Base-by-base conservation (phyloP, 2,888 invertebrate species). In the Neoaliturus tenellus region DNA sequence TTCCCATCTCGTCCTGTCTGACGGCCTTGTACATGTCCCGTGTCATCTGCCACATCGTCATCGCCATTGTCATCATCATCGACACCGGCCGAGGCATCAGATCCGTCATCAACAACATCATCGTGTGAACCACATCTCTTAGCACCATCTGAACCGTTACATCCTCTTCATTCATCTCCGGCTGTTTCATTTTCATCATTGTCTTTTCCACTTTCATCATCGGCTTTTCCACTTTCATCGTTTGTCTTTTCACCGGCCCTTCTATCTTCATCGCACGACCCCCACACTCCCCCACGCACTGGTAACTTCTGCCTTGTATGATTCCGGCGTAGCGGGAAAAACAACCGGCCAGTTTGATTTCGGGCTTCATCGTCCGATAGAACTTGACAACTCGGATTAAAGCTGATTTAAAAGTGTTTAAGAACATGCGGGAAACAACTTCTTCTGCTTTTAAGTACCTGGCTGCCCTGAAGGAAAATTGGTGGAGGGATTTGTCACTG, bases 241-340 rank as follows among this genome's bases (percentile, higher is more conserved):
- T 17, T 28, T 25, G 23, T 10, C 67, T 67, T 23, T n/a, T n/a
- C 28, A 10, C 31, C n/a, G n/a, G n/a, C n/a, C n/a, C n/a, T 39
- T 5, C 6, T 39, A 39, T 14, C 44, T 44, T 44, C 44, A 6
- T 44, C 44, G 44, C 44, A 14, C 44, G 44, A 2, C 44, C 23
- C 10, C 6, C 14, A 62, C 62, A 62, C 14, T 28, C 14, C 31
- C 62, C 62, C n/a, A 28, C 25, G 17, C 62, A 62, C 28, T 17
- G 62, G 62, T 14, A 14, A 62, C 28, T 62, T 28, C 62, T 25
- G 1, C 55, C 48, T 33, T 28, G 33, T 3, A 55, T 35, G n/a
- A 78, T 55, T 33, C 78, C 78, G 1, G 78, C 33, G 20, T 78
- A 78, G 6, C 78, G 78, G n/a, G 55, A 55, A 78, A 78, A 78